Conservation (phyloP, 2,888 invertebrate genomes). For the Drosophila peninsularis region DNA sequence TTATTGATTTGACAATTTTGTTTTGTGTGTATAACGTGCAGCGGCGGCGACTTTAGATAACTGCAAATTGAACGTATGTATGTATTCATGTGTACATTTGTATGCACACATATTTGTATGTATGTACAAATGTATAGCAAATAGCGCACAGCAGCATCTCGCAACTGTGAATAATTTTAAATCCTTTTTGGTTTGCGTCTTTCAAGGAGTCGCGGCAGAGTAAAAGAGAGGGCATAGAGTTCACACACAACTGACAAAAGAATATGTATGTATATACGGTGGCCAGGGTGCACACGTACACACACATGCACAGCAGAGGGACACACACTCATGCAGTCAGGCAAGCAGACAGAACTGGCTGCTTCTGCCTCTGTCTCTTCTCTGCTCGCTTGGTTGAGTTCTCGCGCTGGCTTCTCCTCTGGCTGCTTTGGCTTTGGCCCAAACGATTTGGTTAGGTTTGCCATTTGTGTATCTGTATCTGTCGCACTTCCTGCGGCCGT, state of each 20-base stretch:
- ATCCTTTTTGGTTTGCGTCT: conserved; percentile 50
- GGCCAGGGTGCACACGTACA: conserved; percentile 44
- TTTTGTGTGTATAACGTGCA: conserved; percentile 28
- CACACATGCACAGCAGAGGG: conserved; percentile 18
- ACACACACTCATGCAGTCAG: conserved; percentile 15
- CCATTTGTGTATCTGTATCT: conserved; percentile 64
- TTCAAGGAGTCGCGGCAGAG: conserved; percentile 11
- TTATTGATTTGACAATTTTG: conserved; percentile 65
- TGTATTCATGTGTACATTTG: not conserved
- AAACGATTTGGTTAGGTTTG: conserved; percentile 68
- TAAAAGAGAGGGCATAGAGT: conserved; percentile 51
- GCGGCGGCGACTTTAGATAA: conserved; percentile 49
- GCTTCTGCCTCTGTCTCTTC: conserved; percentile 39
- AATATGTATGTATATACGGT: conserved; percentile 69
- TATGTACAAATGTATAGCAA: conserved; percentile 31
- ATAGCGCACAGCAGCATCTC: conserved; percentile 42
- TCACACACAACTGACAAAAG: conserved; percentile 70
- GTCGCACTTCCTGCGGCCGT: conserved; percentile 70
- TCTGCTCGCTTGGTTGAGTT: conserved; percentile 68
- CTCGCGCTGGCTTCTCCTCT: conserved; percentile 58
- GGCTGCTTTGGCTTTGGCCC: conserved; percentile 61
- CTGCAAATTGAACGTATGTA: conserved; percentile 37
- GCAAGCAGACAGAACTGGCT: conserved; percentile 48
- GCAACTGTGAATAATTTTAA: conserved; percentile 42
- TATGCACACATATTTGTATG: not conserved